Base-by-base conservation (phyloP, 1,140 invertebrate genomes). In the Penaeus japonicus region DNA sequence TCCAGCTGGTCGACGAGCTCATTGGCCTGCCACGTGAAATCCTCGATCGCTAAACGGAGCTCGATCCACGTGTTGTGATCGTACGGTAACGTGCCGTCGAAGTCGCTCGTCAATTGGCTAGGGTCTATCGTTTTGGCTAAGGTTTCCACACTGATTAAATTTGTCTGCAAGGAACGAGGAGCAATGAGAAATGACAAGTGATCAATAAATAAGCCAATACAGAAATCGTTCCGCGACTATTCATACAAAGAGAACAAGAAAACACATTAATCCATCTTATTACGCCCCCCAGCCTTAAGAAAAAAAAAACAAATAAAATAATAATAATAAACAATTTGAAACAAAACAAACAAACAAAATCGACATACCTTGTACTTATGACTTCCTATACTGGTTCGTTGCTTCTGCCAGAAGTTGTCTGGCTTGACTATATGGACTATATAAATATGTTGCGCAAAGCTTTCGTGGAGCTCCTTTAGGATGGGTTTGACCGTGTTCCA, bases 371-470 rank as follows among this genome's bases (percentile, higher is more conserved):
- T 99, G 94, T 99, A 99, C 94, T 99, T 99, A 92, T 98, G 96
- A 93, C 97, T 98, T 91, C 96, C 97, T 91, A 99, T 94, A 85
- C 97, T 98, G 91, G 98, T 99, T 91, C 98, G 95, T 93, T 99
- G 98, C 93, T 99, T 99, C 93, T 99, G 98, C 98, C 98, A 99
- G 94, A 99, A 99, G 92, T 98, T 99, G 92, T 99, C 98, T 90
- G 98, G 98, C 93, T 99, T 99, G 90, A 99, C 98, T 92, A 99
- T 98, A 91, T 97, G 97, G 89, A 97, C 97, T 92, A 96, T 95
- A 92, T 98, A 96, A 91, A 98, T 95, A 90, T 95, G 96, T 57
- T 94, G 94, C 91, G 97, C 95, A 93, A 98, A 99, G 93, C 98
- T 96, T 92, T 99, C 98, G 94, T 98, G 97, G 90, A 99, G 94